Base-by-base conservation (phyloP, 2,113 vertebrate species). In the Oriolus oriolus region DNA sequence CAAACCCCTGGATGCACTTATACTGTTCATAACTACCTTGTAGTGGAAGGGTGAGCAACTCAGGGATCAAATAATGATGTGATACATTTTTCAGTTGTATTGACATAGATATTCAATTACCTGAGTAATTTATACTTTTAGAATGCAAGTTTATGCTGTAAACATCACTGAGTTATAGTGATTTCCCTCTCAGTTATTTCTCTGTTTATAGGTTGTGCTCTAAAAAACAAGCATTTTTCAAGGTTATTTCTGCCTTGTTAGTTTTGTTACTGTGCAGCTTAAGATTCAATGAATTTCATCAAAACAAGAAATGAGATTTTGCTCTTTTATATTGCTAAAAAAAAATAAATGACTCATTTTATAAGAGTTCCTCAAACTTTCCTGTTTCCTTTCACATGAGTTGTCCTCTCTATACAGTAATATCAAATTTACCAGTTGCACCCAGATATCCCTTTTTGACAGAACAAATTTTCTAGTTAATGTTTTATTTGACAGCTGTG, bases 401-500 rank as follows among this genome's bases (percentile, higher is more conserved):
- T 35, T 87, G 26, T 92, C 79, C 93, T 96, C 79, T 95, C 85
- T 84, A 86, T 27, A 90, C 47, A 88, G 91, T 68, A 95, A 90
- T 90, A 94, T 91, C 95, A 94, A 94, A 95, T 91, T 96, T 83
- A 96, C 82, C 73, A 81, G 61, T 91, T 79, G 85, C 89, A 96
- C 87, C 93, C 87, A 95, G 95, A 97, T 96, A 96, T 66, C 93
- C 87, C 53, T 84, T 97, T 97, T 59, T 95, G 96, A 97, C 96
- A 97, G 91, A 97, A 97, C 84, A 97, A 88, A 95, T 97, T 97
- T 98, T 97, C 95, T 95, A 97, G 91, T 97, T 97, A 97, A 96
- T 96, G 93, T 96, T 97, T 97, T 98, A 98, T 98, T 96, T 97
- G 97, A 98, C 97, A 98, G 95, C 94, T 97, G 91, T 54, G 95